These are phyloP conservation scores for Drosophila glabriapex DNA, from an alignment of 2,888 invertebrate genomes.

Conservation along the genomic window DNA sequence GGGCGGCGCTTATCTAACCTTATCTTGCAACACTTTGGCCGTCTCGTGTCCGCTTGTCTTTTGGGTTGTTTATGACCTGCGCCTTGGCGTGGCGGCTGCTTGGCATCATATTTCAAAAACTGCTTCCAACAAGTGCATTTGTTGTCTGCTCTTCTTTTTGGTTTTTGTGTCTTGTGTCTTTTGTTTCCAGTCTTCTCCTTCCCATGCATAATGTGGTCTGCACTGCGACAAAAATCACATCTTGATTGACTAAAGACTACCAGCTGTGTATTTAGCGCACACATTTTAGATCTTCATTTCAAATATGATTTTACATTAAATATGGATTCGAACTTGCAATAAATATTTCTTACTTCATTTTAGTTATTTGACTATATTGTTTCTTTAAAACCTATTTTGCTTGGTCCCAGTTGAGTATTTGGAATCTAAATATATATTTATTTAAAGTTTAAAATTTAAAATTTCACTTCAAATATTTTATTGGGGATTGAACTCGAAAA, in stretches of 20 bases:
- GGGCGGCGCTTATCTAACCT: constrained; percentile 76
- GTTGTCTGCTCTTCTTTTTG: constrained; percentile 51
- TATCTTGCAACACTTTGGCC: constrained; percentile 75
- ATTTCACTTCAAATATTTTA: too few species aligned
- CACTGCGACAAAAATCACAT: background rate
- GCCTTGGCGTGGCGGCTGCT: constrained; percentile 48
- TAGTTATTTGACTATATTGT: background rate
- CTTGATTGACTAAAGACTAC: background rate
- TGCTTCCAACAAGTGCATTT: constrained; percentile 73
- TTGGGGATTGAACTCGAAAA: background rate
- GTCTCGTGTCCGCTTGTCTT: constrained; percentile 34
- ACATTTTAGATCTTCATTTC: background rate
- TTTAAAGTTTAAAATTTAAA: background rate
- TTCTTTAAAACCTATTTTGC: background rate
- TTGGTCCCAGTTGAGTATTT: background rate
- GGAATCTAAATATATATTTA: background rate
- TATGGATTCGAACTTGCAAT: background rate
- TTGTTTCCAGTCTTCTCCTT: constrained; percentile 32
- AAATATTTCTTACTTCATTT: background rate
- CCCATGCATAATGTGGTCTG: constrained; percentile 4
- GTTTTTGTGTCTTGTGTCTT: constrained; percentile 19
- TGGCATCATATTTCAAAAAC: constrained; percentile 77
- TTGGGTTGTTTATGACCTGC: constrained; percentile 75
- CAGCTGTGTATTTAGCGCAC: background rate
- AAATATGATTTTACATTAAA: background rate